Evolutionary conservation across 2,113 vertebrate genomes (phyloP).

Genomic region (Heterochromis multidens): DNA sequence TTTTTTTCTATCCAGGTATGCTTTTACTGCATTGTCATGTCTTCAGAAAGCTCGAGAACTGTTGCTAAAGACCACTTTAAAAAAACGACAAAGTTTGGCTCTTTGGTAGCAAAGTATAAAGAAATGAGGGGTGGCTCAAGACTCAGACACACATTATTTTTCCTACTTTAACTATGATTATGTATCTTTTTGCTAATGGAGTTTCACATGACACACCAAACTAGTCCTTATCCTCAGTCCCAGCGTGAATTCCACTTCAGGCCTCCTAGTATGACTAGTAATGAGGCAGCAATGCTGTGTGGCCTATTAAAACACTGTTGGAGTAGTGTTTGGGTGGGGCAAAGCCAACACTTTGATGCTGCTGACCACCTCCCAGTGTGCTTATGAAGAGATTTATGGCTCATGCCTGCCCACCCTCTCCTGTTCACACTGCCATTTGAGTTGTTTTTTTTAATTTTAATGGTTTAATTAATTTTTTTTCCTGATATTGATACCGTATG

Average conservation of each 20-base stretch:
- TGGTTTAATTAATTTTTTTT: neutral
- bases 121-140: neutral
- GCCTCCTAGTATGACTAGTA: conserved; percentile 7
- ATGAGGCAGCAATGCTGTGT: conserved; percentile 51
- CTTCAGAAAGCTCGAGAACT: no score
- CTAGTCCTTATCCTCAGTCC: neutral
- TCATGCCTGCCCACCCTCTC: neutral
- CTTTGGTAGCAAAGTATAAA: neutral
- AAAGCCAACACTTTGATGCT: conserved; percentile 32
- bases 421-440: neutral
- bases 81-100: neutral
- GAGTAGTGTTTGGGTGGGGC: conserved; percentile 17
- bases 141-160: neutral
- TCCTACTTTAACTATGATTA: neutral
- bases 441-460: conserved; percentile 41
- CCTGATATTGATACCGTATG: conserved; percentile 37
- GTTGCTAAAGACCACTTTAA: no score
- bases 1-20: no score
- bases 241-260: neutral
- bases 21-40: no score
- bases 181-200: neutral
- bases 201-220: neutral
- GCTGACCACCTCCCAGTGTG: conserved; percentile 6
- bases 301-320: conserved; percentile 50
- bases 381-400: conserved; percentile 54